Percentiles rank a stretch among this genome's conserved stretches.
Conservation (phyloP, 2,888 invertebrate genomes). For the Melanophora roralis region DNA sequence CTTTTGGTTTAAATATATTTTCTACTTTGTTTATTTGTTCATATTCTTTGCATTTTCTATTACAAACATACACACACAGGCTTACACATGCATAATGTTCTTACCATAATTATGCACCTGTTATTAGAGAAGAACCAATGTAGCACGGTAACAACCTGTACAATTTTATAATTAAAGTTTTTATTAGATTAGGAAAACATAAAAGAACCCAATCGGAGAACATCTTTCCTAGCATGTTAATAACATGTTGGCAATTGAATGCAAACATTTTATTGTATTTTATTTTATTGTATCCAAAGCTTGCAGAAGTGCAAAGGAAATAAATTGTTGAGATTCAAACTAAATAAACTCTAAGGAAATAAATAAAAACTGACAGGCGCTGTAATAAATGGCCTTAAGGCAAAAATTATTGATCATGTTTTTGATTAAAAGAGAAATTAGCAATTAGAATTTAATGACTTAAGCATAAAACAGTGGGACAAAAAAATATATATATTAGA, state of each 20-base stretch:
- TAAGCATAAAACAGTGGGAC: not conserved
- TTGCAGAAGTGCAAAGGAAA: constrained; percentile 43
- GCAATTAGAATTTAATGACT: not conserved
- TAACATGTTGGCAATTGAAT: constrained; percentile 30
- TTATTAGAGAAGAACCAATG: constrained; percentile 37
- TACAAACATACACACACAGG: too few relatives aligned
- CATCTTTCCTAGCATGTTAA: constrained; percentile 21
- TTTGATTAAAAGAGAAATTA: constrained; percentile 12
- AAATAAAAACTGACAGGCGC: constrained; percentile 35
- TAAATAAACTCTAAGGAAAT: constrained; percentile 29
- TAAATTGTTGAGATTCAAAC: constrained; percentile 17
- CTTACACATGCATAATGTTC: constrained; percentile 17
- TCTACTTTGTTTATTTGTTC: not conserved
- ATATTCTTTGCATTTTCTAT: too few relatives aligned
- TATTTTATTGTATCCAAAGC: not conserved
- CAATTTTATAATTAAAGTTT: constrained; percentile 46
- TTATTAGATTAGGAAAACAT: constrained; percentile 42
- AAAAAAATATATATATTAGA: too few relatives aligned
- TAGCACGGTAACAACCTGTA: constrained; percentile 8
- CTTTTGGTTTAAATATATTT: constrained; percentile 27
- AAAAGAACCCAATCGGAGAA: not conserved
- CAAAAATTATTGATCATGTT: constrained; percentile 20
- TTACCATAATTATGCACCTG: constrained; percentile 59
- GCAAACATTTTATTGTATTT: not conserved
- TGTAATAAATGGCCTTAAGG: constrained; percentile 8